phyloP scores from a whole-genome alignment of 2,888 invertebrate genomes.

The Lamellibrachia columna region DNA sequence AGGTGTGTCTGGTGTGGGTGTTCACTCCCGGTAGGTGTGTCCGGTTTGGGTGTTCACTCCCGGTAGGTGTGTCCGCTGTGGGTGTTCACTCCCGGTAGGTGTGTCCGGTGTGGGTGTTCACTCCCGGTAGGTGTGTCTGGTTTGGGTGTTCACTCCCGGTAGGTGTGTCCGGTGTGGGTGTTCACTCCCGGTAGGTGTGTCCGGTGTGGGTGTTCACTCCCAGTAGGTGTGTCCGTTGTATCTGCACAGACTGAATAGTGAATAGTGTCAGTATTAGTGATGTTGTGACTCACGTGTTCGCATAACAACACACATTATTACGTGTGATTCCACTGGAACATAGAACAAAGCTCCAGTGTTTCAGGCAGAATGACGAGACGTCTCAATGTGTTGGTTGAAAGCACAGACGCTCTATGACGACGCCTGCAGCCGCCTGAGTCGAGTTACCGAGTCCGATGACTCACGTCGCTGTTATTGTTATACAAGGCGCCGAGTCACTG shows the following conservation, averaged over 20 bases:
- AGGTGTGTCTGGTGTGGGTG: too few species aligned
- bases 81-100: too few species aligned
- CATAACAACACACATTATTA: not conserved
- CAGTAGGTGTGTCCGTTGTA: not conserved
- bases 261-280: not conserved
- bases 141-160: too few species aligned
- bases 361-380: not conserved
- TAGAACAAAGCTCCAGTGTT: not conserved
- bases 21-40: too few species aligned
- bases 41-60: too few species aligned
- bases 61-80: too few species aligned
- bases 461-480: not conserved
- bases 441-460: not conserved
- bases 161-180: too few species aligned
- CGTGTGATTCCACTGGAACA: too few species aligned
- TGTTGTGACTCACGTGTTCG: not conserved
- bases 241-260: not conserved
- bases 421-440: not conserved
- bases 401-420: not conserved
- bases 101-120: too few species aligned
- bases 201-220: not conserved
- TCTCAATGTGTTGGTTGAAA: not conserved
- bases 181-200: too few species aligned
- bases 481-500: not conserved
- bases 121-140: too few species aligned